A percentile compares a stretch with the other conserved stretches of the same genome.
These are phyloP conservation scores for Drosophila kurseongensis DNA, from an alignment of 1,140 invertebrate genomes.

Conservation along the genomic window DNA sequence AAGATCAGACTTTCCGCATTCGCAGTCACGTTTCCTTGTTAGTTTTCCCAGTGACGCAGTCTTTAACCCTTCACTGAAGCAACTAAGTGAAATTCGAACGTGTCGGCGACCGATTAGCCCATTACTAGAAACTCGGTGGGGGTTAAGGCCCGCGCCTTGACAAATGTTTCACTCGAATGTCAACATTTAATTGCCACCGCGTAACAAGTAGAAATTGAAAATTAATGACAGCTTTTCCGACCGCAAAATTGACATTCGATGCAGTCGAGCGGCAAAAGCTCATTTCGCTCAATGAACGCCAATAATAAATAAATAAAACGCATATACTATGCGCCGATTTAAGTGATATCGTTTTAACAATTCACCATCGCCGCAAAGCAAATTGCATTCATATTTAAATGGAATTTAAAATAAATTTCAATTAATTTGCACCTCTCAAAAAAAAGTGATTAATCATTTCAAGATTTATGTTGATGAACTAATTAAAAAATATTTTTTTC, in stretches of 20 bases:
- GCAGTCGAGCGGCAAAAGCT: slow-evolving; percentile 19
- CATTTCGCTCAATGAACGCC: slow-evolving; percentile 26
- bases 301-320: slow-evolving; percentile 29
- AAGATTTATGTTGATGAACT: too few relatives aligned
- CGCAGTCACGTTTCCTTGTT: slow-evolving; percentile 20
- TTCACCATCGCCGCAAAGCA: slow-evolving; percentile 1
- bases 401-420: background rate
- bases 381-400: background rate
- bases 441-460: background rate
- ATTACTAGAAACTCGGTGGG: slow-evolving; percentile 1
- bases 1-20: background rate
- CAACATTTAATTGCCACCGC: slow-evolving; percentile 66
- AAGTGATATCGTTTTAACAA: slow-evolving; percentile 7
- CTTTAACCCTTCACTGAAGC: slow-evolving; percentile 50
- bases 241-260: slow-evolving; percentile 50
- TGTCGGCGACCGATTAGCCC: slow-evolving; percentile 49
- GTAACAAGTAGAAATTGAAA: slow-evolving; percentile 60
- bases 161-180: slow-evolving; percentile 49
- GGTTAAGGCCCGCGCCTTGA: slow-evolving; percentile 4
- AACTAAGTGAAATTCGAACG: slow-evolving; percentile 79
- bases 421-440: background rate
- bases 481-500: too few relatives aligned
- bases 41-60: background rate
- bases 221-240: slow-evolving; percentile 64
- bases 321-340: slow-evolving; percentile 5